Conservation (phyloP, 2,797 vertebrate species). For the Argya squamiceps region DNA sequence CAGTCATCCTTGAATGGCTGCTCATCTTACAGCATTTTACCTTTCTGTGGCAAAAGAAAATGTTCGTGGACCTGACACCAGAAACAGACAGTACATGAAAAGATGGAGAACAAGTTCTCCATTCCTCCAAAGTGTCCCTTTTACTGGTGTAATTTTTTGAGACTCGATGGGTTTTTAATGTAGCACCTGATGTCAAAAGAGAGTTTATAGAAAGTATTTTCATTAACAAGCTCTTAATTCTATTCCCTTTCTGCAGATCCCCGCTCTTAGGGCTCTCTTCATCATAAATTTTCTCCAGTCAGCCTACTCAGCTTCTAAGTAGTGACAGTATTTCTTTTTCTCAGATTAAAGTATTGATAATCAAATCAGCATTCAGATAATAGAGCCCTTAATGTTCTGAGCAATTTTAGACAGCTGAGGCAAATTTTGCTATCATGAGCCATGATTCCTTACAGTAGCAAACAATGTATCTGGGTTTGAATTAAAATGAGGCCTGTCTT, state of each 20-base stretch:
- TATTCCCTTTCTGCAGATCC: not conserved
- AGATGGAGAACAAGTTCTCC: not conserved
- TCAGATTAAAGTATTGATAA: slow-evolving; percentile 18
- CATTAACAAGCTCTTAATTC: not conserved
- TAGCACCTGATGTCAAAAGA: not conserved
- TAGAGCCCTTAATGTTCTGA: slow-evolving; percentile 1
- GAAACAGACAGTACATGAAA: not conserved
- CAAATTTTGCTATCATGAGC: slow-evolving; percentile 13
- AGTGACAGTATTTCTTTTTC: not conserved
- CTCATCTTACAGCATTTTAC: not conserved
- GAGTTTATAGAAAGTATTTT: not conserved
- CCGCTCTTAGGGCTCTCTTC: not conserved
- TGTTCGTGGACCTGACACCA: not conserved
- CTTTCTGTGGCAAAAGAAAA: not conserved
- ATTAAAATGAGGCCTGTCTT: not conserved
- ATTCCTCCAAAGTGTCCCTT: not conserved
- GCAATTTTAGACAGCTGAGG: slow-evolving; percentile 34
- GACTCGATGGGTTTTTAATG: not conserved
- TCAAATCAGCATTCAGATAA: slow-evolving; percentile 49
- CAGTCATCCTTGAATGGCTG: not conserved
- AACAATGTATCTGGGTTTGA: not conserved
- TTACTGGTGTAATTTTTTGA: not conserved
- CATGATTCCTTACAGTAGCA: not conserved
- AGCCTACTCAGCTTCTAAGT: not conserved
- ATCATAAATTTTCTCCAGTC: not conserved